These are phyloP conservation scores for Prunella himalayana DNA, from an alignment of 2,113 vertebrate species.

Conservation along the genomic window DNA sequence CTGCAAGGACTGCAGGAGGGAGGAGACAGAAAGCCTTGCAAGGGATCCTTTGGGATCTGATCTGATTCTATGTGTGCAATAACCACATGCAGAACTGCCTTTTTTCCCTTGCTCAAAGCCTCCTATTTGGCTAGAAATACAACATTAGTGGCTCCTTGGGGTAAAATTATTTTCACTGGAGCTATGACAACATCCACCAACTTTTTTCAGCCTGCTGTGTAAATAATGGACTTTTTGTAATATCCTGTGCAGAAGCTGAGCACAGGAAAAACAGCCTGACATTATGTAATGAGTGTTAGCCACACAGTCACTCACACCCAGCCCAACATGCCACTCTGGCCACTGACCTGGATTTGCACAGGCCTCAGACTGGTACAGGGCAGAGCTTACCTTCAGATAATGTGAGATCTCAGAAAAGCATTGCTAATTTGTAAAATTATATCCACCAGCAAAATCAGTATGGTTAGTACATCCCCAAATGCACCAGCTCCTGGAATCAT, in stretches of 20 bases:
- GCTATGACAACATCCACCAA: neutral
- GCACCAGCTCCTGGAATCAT: neutral
- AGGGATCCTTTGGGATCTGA: neutral
- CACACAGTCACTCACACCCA: neutral
- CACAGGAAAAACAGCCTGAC: neutral
- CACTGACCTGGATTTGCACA: neutral
- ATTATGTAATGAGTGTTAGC: neutral
- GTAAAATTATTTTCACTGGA: neutral
- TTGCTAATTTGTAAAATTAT: neutral
- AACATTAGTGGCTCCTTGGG: neutral
- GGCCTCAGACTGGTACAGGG: neutral
- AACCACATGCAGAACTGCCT: neutral
- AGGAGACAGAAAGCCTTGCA: neutral
- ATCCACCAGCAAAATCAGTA: neutral
- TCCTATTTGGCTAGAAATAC: neutral
- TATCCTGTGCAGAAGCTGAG: neutral
- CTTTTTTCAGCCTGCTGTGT: neutral
- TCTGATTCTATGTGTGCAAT: neutral
- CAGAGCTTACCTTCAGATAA: neutral
- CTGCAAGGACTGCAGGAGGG: neutral
- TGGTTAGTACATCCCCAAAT: neutral
- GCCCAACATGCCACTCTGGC: fast-evolving
- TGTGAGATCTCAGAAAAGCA: neutral
- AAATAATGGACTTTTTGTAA: neutral
- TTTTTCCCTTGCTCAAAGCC: neutral